Conservation (phyloP, 2,888 invertebrate genomes). For the Pseudeuparius sepicola region DNA sequence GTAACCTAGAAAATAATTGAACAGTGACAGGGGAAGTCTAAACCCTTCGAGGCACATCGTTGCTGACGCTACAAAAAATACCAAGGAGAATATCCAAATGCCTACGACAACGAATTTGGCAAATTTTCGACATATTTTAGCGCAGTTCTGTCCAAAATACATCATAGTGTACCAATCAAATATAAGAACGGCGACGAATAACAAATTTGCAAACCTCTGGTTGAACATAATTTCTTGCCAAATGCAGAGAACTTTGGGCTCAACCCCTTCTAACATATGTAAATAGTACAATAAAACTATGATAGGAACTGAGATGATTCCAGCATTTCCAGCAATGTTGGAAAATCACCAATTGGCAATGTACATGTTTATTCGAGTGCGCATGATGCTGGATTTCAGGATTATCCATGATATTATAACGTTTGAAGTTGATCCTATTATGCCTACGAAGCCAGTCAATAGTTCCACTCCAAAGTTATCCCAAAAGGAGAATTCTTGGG, state of each 20-base stretch:
- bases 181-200: conserved; percentile 16
- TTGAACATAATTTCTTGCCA: conserved; percentile 15
- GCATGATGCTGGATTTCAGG: no score
- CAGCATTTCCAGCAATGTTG: conserved; percentile 16
- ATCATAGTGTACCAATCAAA: conserved; percentile 18
- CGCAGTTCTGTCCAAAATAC: conserved; percentile 10
- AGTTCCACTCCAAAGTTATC: no score
- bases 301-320: conserved; percentile 14
- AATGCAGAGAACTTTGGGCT: conserved; percentile 13
- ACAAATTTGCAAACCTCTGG: conserved; percentile 14
- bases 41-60: conserved; percentile 10
- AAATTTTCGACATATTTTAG: conserved; percentile 10
- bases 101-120: conserved; percentile 10
- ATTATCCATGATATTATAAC: no score
- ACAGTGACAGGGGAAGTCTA: conserved; percentile 9
- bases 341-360: conserved; percentile 19
- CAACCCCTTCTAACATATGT: conserved; percentile 6
- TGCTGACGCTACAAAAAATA: conserved; percentile 10
- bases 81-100: conserved; percentile 13
- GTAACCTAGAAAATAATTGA: conserved; percentile 10
- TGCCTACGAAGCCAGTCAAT: no score
- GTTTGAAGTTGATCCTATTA: no score
- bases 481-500: no score
- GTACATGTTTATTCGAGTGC: no score
- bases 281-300: conserved; percentile 11